Base-by-base conservation (phyloP, 2,888 invertebrate genomes). In the Trilocha varians region DNA sequence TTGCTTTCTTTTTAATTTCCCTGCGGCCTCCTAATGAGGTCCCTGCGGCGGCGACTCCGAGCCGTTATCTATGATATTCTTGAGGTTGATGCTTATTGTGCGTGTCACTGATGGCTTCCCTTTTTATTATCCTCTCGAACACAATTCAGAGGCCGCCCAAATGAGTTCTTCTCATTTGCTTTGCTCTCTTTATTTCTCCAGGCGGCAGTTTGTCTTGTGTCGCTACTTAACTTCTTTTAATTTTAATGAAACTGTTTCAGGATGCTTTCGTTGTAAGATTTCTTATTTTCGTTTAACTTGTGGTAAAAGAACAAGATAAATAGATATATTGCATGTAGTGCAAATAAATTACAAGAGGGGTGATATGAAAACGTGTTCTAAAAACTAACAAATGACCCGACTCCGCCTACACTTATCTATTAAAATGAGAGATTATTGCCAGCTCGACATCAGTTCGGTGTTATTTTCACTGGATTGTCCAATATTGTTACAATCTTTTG, bases 1-100 rank as follows among this genome's bases (percentile, higher is more conserved):
- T 84, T 84, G 83, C 72, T 87, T 85, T 84, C 85, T 85, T 85
- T 85, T 85, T 85, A 86, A 87, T 87, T 87, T 87, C 87, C 87
- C 87, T 78, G 78, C 79, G 85, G 85, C 68, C 82, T 76, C 80
- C 83, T 85, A 85, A 85, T 85, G 85, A 85, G 82, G 74, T 82
- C 85, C 78, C 82, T 62, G 66, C 68, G 77, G 76, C 73, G 68
- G 67, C 64, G 62, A 64, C 69, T 64, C 61, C 63, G 66, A 69
- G 78, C 77, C 73, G 80, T 85, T 85, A 83, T 85, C 84, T 85
- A 85, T 85, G 85, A 85, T 85, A 85, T 85, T 85, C 82, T 84
- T 82, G 85, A 83, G 85, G 84, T 84, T 85, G 85, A 85, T 85
- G 84, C 85, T 85, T 82, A 85, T 85, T 85, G 85, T 85, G 85